These are phyloP conservation scores for Aphelenchoides avenae DNA, from an alignment of 1,140 invertebrate species.

Conservation along the genomic window DNA sequence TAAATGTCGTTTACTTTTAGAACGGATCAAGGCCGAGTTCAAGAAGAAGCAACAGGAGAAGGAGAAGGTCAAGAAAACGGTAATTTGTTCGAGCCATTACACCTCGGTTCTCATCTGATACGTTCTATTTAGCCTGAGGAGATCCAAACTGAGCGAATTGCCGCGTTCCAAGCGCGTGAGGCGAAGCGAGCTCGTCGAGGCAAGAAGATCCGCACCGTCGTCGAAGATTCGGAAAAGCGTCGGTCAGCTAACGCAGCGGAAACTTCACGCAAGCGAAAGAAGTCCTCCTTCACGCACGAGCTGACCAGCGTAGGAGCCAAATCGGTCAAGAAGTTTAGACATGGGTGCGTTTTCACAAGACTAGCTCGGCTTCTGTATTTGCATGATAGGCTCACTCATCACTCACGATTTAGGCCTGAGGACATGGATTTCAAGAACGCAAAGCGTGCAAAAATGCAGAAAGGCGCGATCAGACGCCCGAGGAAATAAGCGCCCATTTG, in stretches of 20 bases:
- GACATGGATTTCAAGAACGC: conserved; percentile 48
- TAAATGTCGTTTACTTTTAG: conserved; percentile 5
- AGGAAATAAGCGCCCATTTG: background rate
- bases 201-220: conserved; percentile 27
- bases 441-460: conserved; percentile 32
- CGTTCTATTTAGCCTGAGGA: conserved; percentile 16
- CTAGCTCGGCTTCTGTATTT: background rate
- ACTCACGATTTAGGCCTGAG: conserved; percentile 37
- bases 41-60: conserved; percentile 19
- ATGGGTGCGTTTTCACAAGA: conserved; percentile 21
- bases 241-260: no score
- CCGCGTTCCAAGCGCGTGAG: conserved; percentile 41
- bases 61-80: background rate
- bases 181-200: conserved; percentile 28
- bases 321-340: conserved; percentile 35
- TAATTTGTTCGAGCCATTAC: conserved; percentile 1
- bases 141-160: no score
- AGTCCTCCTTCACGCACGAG: conserved; percentile 36
- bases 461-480: conserved; percentile 21
- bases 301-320: conserved; percentile 19
- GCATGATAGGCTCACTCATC: background rate
- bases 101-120: conserved; percentile 11
- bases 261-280: conserved; percentile 29
- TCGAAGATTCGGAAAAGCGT: conserved; percentile 19
- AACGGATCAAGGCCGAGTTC: conserved; percentile 14